Conservation (phyloP, 1,140 invertebrate genomes). For the Lutraria rhynchaena region DNA sequence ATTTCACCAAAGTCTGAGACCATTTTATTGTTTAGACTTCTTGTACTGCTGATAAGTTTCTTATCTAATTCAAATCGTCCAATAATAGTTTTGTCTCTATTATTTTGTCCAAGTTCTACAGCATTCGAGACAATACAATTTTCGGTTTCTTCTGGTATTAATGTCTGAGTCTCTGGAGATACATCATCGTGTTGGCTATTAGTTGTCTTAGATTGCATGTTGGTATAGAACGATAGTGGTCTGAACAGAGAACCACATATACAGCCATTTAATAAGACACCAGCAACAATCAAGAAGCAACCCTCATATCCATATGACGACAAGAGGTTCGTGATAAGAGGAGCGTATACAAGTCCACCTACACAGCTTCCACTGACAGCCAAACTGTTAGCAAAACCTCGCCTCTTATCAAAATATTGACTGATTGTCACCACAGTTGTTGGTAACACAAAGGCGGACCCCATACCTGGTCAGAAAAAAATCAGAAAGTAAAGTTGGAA, state of each 20-base stretch:
- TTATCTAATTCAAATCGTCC: not conserved
- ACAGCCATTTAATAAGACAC: not conserved
- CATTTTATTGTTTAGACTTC: not conserved
- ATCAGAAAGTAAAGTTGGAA: not conserved
- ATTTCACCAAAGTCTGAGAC: too few species aligned
- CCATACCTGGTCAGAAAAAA: slow-evolving; percentile 4
- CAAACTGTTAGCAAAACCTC: slow-evolving; percentile 12
- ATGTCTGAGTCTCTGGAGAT: too few species aligned
- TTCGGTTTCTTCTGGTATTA: too few species aligned
- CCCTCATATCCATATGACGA: slow-evolving; percentile 12
- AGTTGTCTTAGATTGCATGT: not conserved
- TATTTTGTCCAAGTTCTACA: too few species aligned
- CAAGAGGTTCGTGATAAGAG: slow-evolving; percentile 6
- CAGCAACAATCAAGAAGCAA: slow-evolving; percentile 1
- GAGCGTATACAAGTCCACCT: slow-evolving; percentile 14
- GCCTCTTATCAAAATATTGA: slow-evolving; percentile 33
- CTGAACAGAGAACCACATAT: slow-evolving; percentile 3
- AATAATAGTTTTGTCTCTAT: not conserved
- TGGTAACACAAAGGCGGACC: not conserved
- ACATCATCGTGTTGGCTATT: too few species aligned
- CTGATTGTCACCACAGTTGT: not conserved
- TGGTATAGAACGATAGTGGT: slow-evolving; percentile 1
- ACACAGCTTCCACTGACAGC: not conserved
- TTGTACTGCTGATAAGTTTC: not conserved
- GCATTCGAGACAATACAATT: too few species aligned